Conservation (phyloP, 2,888 invertebrate species). For the Willowsia nigromaculata region DNA sequence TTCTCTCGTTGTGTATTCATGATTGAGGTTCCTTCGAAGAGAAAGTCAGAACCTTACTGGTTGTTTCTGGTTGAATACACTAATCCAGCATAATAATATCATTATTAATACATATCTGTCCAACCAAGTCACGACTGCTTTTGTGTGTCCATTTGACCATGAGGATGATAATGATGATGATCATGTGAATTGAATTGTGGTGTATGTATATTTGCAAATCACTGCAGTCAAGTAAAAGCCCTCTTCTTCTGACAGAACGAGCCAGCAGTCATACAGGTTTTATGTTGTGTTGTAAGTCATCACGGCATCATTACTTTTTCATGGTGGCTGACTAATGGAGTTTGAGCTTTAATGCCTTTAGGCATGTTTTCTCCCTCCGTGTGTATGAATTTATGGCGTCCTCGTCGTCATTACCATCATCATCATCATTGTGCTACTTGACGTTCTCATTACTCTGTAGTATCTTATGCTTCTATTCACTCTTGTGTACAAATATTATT, state of each 20-base stretch:
- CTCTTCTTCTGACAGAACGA: background rate
- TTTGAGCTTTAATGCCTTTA: slow-evolving; percentile 35
- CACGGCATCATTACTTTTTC: slow-evolving; percentile 65
- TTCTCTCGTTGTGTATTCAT: background rate
- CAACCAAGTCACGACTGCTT: slow-evolving; percentile 2
- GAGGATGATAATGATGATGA: slow-evolving; percentile 18
- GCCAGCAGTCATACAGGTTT: slow-evolving; percentile 23
- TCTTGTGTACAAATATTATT: slow-evolving; percentile 17
- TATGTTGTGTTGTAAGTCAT: slow-evolving; percentile 29
- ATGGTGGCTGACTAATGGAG: slow-evolving; percentile 61
- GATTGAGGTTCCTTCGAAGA: background rate
- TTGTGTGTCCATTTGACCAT: slow-evolving; percentile 28
- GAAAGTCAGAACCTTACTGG: background rate
- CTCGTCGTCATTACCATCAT: background rate
- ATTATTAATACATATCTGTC: background rate
- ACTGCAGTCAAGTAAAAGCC: slow-evolving; percentile 4
- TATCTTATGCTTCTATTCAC: background rate
- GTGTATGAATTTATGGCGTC: slow-evolving; percentile 10
- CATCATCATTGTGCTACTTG: slow-evolving; percentile 24
- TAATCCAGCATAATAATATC: background rate
- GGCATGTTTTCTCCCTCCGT: slow-evolving; percentile 4
- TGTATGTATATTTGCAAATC: background rate
- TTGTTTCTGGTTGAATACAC: background rate
- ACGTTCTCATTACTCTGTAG: slow-evolving; percentile 15
- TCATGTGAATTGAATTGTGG: background rate